Base-by-base conservation (phyloP, 2,113 vertebrate species). In the Nestor notabilis region DNA sequence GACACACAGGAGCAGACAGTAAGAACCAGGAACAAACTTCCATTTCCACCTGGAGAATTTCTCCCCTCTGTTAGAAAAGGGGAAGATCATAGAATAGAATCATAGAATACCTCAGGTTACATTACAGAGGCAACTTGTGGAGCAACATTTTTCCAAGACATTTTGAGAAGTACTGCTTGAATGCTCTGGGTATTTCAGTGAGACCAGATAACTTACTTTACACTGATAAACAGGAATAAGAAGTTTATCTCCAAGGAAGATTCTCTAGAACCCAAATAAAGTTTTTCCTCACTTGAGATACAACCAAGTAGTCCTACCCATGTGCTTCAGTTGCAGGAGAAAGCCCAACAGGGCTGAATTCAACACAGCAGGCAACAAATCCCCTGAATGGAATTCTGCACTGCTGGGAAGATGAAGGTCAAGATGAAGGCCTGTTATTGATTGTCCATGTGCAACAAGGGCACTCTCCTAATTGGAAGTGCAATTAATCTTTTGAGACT, bases 51-150 rank as follows among this genome's bases (percentile, higher is more conserved):
- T n/a, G 11, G 27, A 41, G 37, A 64, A 29, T 21, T 31, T 56
- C 63, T 68, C 18, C 17, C 19, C 47, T 29, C n/a, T 33, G 24
- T 70, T 31, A 53, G 50, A 29, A 28, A 90, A 68, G 9, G 52
- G 20, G 19, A 63, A 88, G 28, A 17, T 11, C 33, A 58, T 24
- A n/a, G n/a, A 58, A 58, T 14, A n/a, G 33, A 58, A 15, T 58
- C 56, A 35, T 33, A 58, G 33, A 58, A 58, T 35, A 35, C 33
- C 35, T 58, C 10, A 33, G 33, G 21, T 35, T 35, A 58, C 33
- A 13, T 2, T 28, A 60, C 8, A 46, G 37, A 65, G 46, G 12
- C 24, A 50, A 44, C 28, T 35, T 21, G 9, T 0, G 2, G 7
- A 70, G 7, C 5, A 20, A 23, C 47, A 10, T 52, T 74, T 43